Base-by-base conservation (phyloP, 2,113 vertebrate species). In the Speoplatyrhinus poulsoni region DNA sequence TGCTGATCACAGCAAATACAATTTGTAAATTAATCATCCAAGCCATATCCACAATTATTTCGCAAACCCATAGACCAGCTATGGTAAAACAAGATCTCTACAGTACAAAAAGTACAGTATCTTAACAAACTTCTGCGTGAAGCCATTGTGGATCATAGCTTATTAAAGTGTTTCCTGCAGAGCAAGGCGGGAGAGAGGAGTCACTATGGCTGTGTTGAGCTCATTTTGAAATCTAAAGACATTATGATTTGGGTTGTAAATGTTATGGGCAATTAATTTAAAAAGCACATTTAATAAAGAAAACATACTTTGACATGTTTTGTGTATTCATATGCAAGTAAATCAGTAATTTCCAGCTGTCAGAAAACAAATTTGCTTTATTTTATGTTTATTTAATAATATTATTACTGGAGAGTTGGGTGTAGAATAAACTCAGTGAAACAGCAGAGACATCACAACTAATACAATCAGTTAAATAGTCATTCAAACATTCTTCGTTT, bases 201-300 rank as follows among this genome's bases (percentile, higher is more conserved):
- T 54, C 3, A 58, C 26, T 58, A 58, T 4, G 54, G 16, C 12
- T 75, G 9, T 63, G 7, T 54, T 58, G 1, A 9, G 12, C 4
- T 41, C 32, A 9, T 41, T 60, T 49, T 15, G 32, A 49, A 4
- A 63, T 6, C 1, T 0, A 16, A 58, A 58, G 72, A 66, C 63
- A 12, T 16, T 64, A 52, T 19, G 9, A 62, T 66, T 2, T 3
- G 56, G 49, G 49, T 72, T 87, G 75, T 88, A 87, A 73, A 87
- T 86, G 82, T 46, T 13, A 63, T 59, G 76, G 69, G 63, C 5
- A 48, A 13, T 56, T 33, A 70, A 66, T 80, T 74, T 54, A 13
- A 81, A 75, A 73, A 67, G 5, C 62, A 48, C 6, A 26, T 48
- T 57, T 46, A 48, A 84, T 79, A 52, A 32, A 59, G 12, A 32